Conservation (phyloP, 1,140 invertebrate genomes). For the Lethrus apterus region DNA sequence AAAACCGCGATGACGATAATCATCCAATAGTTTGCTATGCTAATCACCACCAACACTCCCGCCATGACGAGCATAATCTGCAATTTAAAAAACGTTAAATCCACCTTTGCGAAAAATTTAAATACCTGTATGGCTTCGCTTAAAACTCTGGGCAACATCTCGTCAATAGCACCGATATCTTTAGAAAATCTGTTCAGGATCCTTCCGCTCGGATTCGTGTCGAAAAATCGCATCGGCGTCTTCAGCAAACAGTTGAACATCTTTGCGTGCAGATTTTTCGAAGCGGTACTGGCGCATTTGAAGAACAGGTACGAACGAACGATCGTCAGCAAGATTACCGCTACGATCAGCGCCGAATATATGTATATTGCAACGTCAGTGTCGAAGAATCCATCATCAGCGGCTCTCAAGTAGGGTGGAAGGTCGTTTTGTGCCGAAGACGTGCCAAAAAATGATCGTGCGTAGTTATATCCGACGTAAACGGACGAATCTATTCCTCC, state of each 20-base stretch:
- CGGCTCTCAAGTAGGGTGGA: too few relatives aligned
- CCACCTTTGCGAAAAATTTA: conserved; percentile 26
- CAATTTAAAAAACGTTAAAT: conserved; percentile 17
- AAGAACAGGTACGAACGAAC: conserved; percentile 47
- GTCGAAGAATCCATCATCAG: conserved; percentile 4
- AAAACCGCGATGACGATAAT: conserved; percentile 5
- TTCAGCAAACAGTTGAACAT: conserved; percentile 38
- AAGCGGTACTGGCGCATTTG: conserved; percentile 51
- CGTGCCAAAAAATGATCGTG: too few relatives aligned
- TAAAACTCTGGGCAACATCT: conserved; percentile 56
- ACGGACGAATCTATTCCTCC: too few relatives aligned
- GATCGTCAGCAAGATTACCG: conserved; percentile 37
- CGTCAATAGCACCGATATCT: conserved; percentile 76
- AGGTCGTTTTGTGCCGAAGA: too few relatives aligned
- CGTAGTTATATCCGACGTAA: too few relatives aligned
- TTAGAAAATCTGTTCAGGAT: conserved; percentile 68
- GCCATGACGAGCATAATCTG: conserved; percentile 12
- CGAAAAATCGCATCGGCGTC: conserved; percentile 12
- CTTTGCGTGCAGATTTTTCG: conserved; percentile 54
- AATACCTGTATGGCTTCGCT: conserved; percentile 61
- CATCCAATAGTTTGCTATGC: conserved; percentile 2
- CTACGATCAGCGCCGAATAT: conserved; percentile 1
- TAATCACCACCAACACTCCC: conserved; percentile 5
- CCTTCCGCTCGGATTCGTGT: conserved; percentile 12
- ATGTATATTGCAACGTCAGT: conserved; percentile 7